phyloP scores from a whole-genome alignment of 2,113 vertebrate species.

The Rhineura floridana region DNA sequence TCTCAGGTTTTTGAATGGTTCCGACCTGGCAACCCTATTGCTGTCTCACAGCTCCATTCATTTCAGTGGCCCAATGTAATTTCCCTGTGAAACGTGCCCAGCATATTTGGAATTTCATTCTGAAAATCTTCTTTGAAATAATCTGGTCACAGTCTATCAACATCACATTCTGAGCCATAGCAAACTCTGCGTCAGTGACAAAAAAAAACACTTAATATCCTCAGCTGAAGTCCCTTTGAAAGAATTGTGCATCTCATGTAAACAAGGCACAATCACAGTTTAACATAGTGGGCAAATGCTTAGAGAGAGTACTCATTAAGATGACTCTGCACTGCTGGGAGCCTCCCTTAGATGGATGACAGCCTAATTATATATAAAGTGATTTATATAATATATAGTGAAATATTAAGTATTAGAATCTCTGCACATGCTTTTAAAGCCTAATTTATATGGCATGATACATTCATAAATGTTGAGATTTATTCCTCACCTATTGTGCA shows the following conservation, averaged over 20 bases:
- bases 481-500: not conserved
- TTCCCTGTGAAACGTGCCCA: slow-evolving; percentile 11
- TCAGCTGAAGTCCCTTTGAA: slow-evolving; percentile 18
- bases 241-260: slow-evolving; percentile 36
- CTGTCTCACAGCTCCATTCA: not conserved
- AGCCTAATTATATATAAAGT: slow-evolving; percentile 50
- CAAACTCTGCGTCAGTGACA: not conserved
- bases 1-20: no score
- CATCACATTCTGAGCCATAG: slow-evolving; percentile 36
- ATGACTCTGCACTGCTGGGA: slow-evolving; percentile 21
- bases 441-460: slow-evolving; percentile 27
- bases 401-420: slow-evolving; percentile 46
- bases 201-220: slow-evolving; percentile 46
- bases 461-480: not conserved
- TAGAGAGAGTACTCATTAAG: slow-evolving; percentile 37
- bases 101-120: slow-evolving; percentile 44
- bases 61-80: not conserved
- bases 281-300: slow-evolving; percentile 30
- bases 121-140: slow-evolving; percentile 45
- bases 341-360: slow-evolving; percentile 39
- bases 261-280: slow-evolving; percentile 35
- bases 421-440: slow-evolving; percentile 40
- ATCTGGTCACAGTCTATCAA: slow-evolving; percentile 23
- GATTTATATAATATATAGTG: slow-evolving; percentile 46
- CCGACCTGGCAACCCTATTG: no score